Evolutionary conservation across 1,140 invertebrate species (phyloP).

Genomic region (Bombus balteatus): DNA sequence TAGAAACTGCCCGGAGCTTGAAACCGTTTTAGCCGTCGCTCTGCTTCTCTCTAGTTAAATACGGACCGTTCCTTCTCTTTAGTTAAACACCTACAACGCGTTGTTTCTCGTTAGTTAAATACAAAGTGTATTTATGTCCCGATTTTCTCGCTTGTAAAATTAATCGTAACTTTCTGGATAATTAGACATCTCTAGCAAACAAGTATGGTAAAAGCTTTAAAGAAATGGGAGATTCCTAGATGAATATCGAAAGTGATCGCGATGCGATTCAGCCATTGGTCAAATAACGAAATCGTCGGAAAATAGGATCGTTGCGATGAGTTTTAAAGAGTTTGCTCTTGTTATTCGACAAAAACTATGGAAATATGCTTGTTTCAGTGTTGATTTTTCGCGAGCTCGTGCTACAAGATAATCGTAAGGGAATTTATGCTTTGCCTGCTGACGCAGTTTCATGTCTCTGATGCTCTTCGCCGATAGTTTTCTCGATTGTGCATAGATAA

Average conservation of each 20-base stretch:
- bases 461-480: conserved; percentile 11
- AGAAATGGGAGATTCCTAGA: background rate
- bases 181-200: too few species aligned
- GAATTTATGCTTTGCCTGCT: too few species aligned
- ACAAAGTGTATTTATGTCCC: rapidly evolving
- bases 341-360: background rate
- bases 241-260: rapidly evolving
- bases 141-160: rapidly evolving
- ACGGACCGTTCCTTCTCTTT: background rate
- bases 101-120: background rate
- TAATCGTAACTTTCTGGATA: background rate
- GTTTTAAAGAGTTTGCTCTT: background rate
- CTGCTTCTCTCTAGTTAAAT: background rate
- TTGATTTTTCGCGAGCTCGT: conserved; percentile 6
- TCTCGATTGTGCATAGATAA: background rate
- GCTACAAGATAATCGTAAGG: too few species aligned
- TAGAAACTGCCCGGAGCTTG: background rate
- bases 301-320: background rate
- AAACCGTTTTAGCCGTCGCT: background rate
- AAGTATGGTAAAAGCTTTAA: rapidly evolving
- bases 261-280: rapidly evolving
- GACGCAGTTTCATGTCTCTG: background rate
- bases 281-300: background rate
- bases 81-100: too few species aligned
- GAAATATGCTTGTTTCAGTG: background rate